Evolutionary conservation across 2,113 vertebrate genomes (phyloP).

Genomic region (human): GRCh38 chr5:93885001-93885500

Average conservation of each 20-base stretch:
- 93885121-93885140: slow-evolving; percentile 3
- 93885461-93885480: slow-evolving; percentile 22
- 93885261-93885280: neutral
- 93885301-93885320: neutral
- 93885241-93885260: neutral
- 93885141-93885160: neutral
- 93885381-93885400: slow-evolving; percentile 18
- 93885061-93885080: neutral
- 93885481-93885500: slow-evolving; percentile 47
- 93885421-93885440: slow-evolving; percentile 8
- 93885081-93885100: neutral
- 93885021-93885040: neutral
- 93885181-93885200: neutral
- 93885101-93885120: slow-evolving; percentile 18
- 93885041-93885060: slow-evolving; percentile 14
- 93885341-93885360: neutral
- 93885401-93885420: neutral
- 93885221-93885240: neutral
- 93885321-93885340: slow-evolving; percentile 1
- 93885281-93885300: neutral
- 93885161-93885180: neutral
- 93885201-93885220: neutral
- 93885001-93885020: slow-evolving; percentile 6
- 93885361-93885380: slow-evolving; percentile 40
- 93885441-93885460: slow-evolving; percentile 23